Conservation (phyloP, 2,797 vertebrate genomes). For the Yasuhikotakia modesta region DNA sequence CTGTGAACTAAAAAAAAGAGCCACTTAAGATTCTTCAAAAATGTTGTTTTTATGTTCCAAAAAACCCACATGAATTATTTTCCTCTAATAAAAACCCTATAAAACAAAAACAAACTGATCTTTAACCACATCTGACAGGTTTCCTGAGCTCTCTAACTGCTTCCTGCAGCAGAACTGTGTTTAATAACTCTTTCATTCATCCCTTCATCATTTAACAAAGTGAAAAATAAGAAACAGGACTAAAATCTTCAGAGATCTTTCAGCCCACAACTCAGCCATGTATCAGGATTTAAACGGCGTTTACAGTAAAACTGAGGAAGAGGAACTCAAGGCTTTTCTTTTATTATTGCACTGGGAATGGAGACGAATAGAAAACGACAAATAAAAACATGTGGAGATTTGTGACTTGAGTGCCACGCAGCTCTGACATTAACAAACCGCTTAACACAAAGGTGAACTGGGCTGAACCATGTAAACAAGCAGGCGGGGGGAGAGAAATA, state of each 20-base stretch:
- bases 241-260: constrained; percentile 58
- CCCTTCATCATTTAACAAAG: constrained; percentile 46
- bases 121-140: constrained; percentile 54
- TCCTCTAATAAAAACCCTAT: constrained; percentile 23
- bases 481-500: constrained; percentile 47
- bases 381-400: constrained; percentile 69
- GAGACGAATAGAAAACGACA: constrained; percentile 47
- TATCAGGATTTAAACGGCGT: constrained; percentile 64
- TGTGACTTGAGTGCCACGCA: constrained; percentile 53
- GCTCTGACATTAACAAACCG: constrained; percentile 67
- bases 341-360: constrained; percentile 57
- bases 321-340: constrained; percentile 59
- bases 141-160: constrained; percentile 45
- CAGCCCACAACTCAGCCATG: constrained; percentile 42
- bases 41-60: not conserved
- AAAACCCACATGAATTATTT: not conserved
- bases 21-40: not conserved
- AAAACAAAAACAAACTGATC: constrained; percentile 48
- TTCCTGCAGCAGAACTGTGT: constrained; percentile 42
- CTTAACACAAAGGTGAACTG: constrained; percentile 68
- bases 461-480: constrained; percentile 60
- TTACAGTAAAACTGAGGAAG: constrained; percentile 51
- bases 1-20: not conserved
- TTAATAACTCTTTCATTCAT: constrained; percentile 57
- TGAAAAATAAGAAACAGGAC: constrained; percentile 57